A percentile compares a stretch with the other conserved stretches of the same genome.
Evolutionary conservation across 2,797 vertebrate genomes (phyloP).

Genomic region (Myotis vivesi): DNA sequence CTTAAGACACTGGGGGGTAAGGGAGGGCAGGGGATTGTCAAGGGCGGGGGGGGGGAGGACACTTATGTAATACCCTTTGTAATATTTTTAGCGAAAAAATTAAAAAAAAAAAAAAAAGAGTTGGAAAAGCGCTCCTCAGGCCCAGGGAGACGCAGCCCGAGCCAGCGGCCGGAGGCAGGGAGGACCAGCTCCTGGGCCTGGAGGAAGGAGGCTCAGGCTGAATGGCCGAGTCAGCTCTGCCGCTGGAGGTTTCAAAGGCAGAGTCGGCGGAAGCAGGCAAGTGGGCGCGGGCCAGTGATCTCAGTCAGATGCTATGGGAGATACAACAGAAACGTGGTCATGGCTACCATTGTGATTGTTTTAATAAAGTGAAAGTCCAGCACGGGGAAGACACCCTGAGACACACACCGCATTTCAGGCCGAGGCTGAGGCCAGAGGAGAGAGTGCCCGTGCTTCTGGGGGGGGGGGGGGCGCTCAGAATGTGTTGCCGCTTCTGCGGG

Average conservation of each 20-base stretch:
- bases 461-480: not conserved
- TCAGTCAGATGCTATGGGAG: not conserved
- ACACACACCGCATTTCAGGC: not conserved
- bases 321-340: not conserved
- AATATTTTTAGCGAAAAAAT: no score
- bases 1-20: no score
- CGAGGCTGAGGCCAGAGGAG: not conserved
- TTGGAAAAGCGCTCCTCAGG: no score
- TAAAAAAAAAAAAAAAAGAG: no score
- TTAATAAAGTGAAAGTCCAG: no score
- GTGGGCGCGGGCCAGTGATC: not conserved
- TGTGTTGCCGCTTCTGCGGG: fast-evolving
- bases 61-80: no score
- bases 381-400: not conserved
- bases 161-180: no score
- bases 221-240: not conserved
- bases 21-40: no score
- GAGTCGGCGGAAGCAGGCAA: not conserved
- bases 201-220: fast-evolving
- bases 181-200: no score
- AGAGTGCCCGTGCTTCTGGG: not conserved
- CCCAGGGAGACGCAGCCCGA: not conserved
- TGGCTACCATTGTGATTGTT: no score
- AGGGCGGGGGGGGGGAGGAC: no score
- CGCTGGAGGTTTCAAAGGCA: not conserved